Base-by-base conservation (phyloP, 2,797 vertebrate genomes). In the Cyprinella venusta region DNA sequence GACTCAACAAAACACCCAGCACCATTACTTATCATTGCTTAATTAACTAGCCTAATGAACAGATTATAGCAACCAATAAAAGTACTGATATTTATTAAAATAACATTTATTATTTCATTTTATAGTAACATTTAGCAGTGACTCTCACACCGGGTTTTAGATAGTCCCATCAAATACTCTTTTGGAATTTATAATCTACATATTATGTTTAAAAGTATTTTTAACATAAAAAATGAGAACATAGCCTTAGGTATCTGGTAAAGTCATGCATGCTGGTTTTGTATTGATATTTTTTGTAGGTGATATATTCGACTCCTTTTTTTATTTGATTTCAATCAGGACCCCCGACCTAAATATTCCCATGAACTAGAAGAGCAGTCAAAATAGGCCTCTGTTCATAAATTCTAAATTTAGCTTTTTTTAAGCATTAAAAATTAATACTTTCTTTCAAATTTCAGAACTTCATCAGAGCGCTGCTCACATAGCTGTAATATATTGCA, bases 381-480 rank as follows among this genome's bases (percentile, higher is more conserved):
- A 30, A 50, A 61, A 72, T 52, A 36, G 38, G 33, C 12, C 21
- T 56, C 6, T 64, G 48, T 63, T 56, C 36, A 69, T 79, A 15
- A 65, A 78, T 59, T 69, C n/a, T 56, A 70, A n/a, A 45, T 80
- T 48, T 42, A 4, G 30, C 21, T 54, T 67, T 52, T 52, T 64
- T n/a, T 50, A 15, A 12, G n/a, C 8, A 56, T 69, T 12, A 59
- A 79, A 56, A n/a, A 40, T 59, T 59, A 16, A 42, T 42, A 15
- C 1, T 16, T 24, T 24, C 33, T 59, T 18, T 77, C 10, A 65
- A 65, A 40, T 68, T 19, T 79, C 16, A 54, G 8, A 68, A 40
- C 36, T 59, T 38, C 9, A 54, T 52, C 48, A 54, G 26, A 56
- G 52, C 30, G 24, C 67, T 71, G 40, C 78, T 30, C 6, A 59